phyloP scores from a whole-genome alignment of 2,888 invertebrate genomes.

The Bedellia somnulentella region DNA sequence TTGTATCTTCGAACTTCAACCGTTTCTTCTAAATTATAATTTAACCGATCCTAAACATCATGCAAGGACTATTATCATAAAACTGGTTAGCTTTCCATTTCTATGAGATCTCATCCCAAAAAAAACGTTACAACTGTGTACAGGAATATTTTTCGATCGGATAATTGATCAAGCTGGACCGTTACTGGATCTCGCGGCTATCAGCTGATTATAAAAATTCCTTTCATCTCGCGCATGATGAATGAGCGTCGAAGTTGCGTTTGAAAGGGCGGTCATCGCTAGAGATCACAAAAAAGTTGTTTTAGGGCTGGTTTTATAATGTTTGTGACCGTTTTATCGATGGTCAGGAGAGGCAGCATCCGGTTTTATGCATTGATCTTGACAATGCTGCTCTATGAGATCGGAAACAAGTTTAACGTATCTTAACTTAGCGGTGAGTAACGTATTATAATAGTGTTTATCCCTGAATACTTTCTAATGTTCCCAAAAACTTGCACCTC shows the following conservation, averaged over 20 bases:
- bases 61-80: slow-evolving; percentile 25
- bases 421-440: no score
- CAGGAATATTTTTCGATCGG: slow-evolving; percentile 23
- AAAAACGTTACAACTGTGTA: slow-evolving; percentile 26
- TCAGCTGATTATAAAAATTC: slow-evolving; percentile 45
- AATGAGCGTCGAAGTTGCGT: slow-evolving; percentile 27
- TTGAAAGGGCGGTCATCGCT: slow-evolving; percentile 35
- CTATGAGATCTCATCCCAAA: slow-evolving; percentile 28
- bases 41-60: slow-evolving; percentile 17
- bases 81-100: slow-evolving; percentile 53
- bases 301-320: slow-evolving; percentile 38
- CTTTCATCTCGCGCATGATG: slow-evolving; percentile 40
- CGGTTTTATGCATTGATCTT: slow-evolving; percentile 51
- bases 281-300: slow-evolving; percentile 38
- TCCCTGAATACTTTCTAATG: no score
- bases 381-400: slow-evolving; percentile 42
- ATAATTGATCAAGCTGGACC: slow-evolving; percentile 45
- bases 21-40: slow-evolving; percentile 18
- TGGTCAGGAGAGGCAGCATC: slow-evolving; percentile 47
- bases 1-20: slow-evolving; percentile 28
- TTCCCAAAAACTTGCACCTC: no score
- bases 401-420: slow-evolving; percentile 50
- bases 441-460: no score
- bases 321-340: slow-evolving; percentile 46
- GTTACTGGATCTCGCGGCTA: slow-evolving; percentile 27